Conservation (phyloP, 2,888 invertebrate genomes). For the Synanthedon formicaeformis region DNA sequence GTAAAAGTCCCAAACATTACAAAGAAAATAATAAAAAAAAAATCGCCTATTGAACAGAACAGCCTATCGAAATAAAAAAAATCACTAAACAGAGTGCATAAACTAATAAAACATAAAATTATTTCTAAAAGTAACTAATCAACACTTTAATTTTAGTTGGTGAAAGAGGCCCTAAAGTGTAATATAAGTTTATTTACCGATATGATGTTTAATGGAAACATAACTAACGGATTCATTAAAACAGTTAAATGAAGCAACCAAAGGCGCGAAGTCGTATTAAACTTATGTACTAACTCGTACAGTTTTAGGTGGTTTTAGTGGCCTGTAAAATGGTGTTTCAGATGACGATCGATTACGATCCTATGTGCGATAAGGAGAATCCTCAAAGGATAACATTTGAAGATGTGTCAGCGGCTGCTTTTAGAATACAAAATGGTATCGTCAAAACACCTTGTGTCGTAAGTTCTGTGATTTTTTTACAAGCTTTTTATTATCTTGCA, state of each 20-base stretch:
- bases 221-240: not conserved
- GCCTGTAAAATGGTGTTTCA: slow-evolving; percentile 45
- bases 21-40: no score
- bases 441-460: slow-evolving; percentile 89
- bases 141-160: no score
- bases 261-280: not conserved
- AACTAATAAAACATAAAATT: no score
- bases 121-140: no score
- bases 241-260: not conserved
- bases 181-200: not conserved
- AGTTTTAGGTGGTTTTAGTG: no score
- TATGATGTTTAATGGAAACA: not conserved
- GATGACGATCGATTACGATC: slow-evolving; percentile 56
- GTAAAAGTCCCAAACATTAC: no score
- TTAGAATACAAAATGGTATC: slow-evolving; percentile 86
- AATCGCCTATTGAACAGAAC: no score
- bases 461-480: slow-evolving; percentile 35
- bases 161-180: no score
- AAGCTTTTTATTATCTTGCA: no score
- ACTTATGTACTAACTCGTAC: not conserved
- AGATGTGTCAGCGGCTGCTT: slow-evolving; percentile 91
- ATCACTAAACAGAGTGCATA: no score
- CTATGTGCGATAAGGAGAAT: slow-evolving; percentile 75
- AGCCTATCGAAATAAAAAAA: no score
- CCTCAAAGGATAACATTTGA: slow-evolving; percentile 83